Base-by-base conservation (phyloP, 2,888 invertebrate species). In the Lysandra bellargus region DNA sequence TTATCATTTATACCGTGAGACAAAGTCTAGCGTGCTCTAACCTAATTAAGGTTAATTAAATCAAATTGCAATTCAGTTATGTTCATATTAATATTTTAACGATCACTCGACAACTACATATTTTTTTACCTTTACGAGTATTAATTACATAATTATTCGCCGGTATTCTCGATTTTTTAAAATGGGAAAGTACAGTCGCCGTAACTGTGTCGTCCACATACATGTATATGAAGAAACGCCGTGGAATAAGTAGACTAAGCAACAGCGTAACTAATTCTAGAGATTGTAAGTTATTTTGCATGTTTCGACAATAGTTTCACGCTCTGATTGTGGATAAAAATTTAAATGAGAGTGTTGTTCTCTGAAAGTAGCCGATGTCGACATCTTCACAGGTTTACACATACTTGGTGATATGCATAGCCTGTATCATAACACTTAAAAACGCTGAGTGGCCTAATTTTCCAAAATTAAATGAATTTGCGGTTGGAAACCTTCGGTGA, bases 271-370 rank as follows among this genome's bases (percentile, higher is more conserved):
- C 94, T 92, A 94, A 93, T 93, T 92, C 91, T 88, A 87, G 91
- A 93, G 94, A 94, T 94, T 92, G 94, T 94, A 89, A 91, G 88
- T 92, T 92, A 93, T 94, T 94, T 94, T 94, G 93, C 94, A 94
- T 94, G 93, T 94, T 94, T 94, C 94, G 94, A 93, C 91, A 93
- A 92, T 90, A 87, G 90, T 91, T 94, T 92, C 92, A 94, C 93
- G 94, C 92, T 94, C 94, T 89, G 90, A 90, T 93, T 93, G 89
- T 84, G 86, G 82, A 84, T 81, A 83, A 85, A 84, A 87, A 90
- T 90, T 92, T 87, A 87, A 92, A 92, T 91, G 93, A 93, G 93
- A 94, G 93, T 92, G 88, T 88, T 87, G 88, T 89, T 90, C 90
- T 91, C 86, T 85, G 85, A 84, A 83, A 79, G 79, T 76, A 79